Evolutionary conservation across 1,140 invertebrate species (phyloP), one percentile per base, ranked within the genome.

Genomic region (Diorhabda carinulata): DNA sequence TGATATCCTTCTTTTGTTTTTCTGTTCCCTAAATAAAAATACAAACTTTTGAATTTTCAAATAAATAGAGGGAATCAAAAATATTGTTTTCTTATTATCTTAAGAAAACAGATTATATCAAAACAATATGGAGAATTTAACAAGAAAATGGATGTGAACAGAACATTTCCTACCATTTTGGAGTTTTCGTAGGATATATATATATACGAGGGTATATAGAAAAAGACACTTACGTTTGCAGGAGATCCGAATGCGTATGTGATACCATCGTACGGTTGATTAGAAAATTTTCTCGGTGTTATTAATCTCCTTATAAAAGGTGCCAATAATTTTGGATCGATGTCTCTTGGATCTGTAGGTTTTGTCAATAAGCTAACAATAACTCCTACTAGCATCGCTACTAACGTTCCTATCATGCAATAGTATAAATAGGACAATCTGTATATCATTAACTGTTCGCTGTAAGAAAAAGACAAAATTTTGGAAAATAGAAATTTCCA

Each of bases 351-450:
- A 78, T 82, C 83, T 7, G 72, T 70, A 3, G 83, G 83, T 73
- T 72, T 87, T 45, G 82, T 84, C 57, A 81, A 79, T 43, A 86
- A 78, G 70, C 81, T 88, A 3, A 87, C 83, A 0, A 87, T 61
- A 2, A 88, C 81, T 1, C 88, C 87, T 3, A 90, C 82, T 43
- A 84, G 77, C 41, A 91, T 86, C 0, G 89, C 89, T 0, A 91
- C 82, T 0, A 87, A 10, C 2, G 86, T 80, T 3, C 89, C 88
- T n/a, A 85, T 78, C 7, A 86, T 66, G 0, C 86, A 86, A 66
- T 88, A 87, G 86, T 86, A 88, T 57, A 88, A 77, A 74, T 87
- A 88, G 74, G 87, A 88, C 3, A 88, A 76, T 47, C 84, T 83
- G 70, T 85, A 87, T n/a, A 87, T 70, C 25, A 83, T 80, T 77